Base-by-base conservation (phyloP, 2,797 vertebrate genomes). In the Rousettus madagascariensis region DNA sequence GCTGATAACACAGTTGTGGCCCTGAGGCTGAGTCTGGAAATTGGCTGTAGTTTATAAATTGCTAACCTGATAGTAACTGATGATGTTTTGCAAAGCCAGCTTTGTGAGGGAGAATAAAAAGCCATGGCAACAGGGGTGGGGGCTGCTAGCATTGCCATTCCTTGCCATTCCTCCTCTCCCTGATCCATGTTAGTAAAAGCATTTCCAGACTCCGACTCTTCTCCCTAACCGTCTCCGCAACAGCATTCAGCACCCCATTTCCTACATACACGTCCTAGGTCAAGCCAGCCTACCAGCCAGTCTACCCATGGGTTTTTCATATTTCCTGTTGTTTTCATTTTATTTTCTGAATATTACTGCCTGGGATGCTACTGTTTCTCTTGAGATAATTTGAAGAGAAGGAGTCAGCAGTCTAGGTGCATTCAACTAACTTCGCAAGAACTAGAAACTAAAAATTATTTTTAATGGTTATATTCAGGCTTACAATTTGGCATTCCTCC, bases 371-470 rank as follows among this genome's bases (percentile, higher is more conserved):
- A 72, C 1, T 77, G 68, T 43, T 77, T 95, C 55, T 86, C n/a
- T 69, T 46, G 22, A 86, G 77, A 72, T 61, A 30, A 66, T 33
- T n/a, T 68, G 66, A 91, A 92, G 30, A 33, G 33, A 86, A 33
- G 5, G 49, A 85, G 49, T 90, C 28, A 86, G 61, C 30, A 72
- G 6, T 61, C 33, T 88, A 68, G 20, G 5, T 5, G 72, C 66
- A 94, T 82, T 84, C 24, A 38, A 38, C 19, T 30, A 72, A 59
- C 8, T 91, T 85, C 11, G n/a, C 6, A 95, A 41, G 33, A 92
- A 17, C 33, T 59, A 63, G 17, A 92, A 75, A 85, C 55, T 90
- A 84, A 90, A 88, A 95, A 43, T 49, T 72, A 96, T 68, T 91
- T 86, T 24, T 85, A 61, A 78, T 16, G 46, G 78, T 92, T 43